phyloP scores from a whole-genome alignment of 2,888 invertebrate genomes.

The Drosophila atripex region DNA sequence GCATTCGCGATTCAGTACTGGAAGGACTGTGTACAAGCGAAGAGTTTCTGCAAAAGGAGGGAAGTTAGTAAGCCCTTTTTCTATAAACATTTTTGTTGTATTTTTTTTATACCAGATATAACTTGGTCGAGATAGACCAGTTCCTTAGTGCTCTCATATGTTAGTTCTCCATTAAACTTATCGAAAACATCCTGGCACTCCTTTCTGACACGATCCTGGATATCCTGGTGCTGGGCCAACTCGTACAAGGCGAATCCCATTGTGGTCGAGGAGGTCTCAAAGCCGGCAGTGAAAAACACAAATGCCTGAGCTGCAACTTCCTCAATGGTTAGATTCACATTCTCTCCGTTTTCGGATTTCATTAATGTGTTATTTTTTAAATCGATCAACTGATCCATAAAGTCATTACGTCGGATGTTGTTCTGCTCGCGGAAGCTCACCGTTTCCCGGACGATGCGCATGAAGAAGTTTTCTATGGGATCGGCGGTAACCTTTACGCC shows the following conservation, averaged over 20 bases:
- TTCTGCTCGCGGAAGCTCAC: constrained; percentile 80
- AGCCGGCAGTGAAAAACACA: constrained; percentile 85
- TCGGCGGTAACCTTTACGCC: constrained; percentile 60
- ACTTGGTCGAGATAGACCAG: constrained; percentile 85
- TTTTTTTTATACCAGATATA: constrained; percentile 80
- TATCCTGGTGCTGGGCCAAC: constrained; percentile 83
- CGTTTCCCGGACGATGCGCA: constrained; percentile 79
- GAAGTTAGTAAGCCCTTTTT: neutral
- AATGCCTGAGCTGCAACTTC: constrained; percentile 85
- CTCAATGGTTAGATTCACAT: constrained; percentile 76
- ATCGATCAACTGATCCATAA: constrained; percentile 83
- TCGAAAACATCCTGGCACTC: constrained; percentile 83
- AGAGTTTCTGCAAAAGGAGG: constrained; percentile 81
- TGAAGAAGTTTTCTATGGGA: constrained; percentile 68
- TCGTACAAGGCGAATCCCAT: constrained; percentile 85
- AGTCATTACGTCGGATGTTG: constrained; percentile 83
- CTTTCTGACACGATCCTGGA: constrained; percentile 83
- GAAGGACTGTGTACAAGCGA: constrained; percentile 85
- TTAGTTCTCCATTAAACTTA: constrained; percentile 81
- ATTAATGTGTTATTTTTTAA: constrained; percentile 66
- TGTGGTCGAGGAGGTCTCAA: constrained; percentile 85
- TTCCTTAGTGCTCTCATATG: constrained; percentile 81
- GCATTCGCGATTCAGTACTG: constrained; percentile 85
- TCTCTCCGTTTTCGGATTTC: constrained; percentile 64
- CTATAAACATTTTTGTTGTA: too few relatives aligned